Conservation (phyloP, 2,113 vertebrate species). For the Columba janthina region DNA sequence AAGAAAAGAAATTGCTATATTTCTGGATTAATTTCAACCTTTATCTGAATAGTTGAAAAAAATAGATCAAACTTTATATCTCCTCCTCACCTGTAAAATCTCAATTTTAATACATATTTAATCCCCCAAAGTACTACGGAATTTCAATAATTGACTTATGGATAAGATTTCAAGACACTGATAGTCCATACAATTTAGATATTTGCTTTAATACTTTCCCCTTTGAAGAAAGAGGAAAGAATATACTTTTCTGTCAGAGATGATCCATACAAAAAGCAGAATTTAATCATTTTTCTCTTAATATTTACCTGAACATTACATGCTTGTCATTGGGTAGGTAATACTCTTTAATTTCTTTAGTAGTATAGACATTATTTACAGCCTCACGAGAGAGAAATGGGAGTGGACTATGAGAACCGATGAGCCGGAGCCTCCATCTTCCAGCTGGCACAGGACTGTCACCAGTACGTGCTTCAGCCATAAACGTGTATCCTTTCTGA, state of each 20-base stretch:
- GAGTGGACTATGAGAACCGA: constrained; percentile 76
- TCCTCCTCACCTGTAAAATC: neutral
- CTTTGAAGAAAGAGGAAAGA: neutral
- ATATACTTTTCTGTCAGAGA: neutral
- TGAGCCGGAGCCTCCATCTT: constrained; percentile 85
- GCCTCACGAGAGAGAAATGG: constrained; percentile 71
- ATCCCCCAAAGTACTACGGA: neutral
- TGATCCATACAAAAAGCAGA: neutral
- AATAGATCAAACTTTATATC: neutral
- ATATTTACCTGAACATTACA: constrained; percentile 85
- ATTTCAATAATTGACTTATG: neutral
- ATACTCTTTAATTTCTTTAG: constrained; percentile 84
- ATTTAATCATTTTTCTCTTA: neutral
- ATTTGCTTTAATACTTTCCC: neutral
- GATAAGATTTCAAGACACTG: neutral
- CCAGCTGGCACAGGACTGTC: constrained; percentile 61
- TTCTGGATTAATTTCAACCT: neutral
- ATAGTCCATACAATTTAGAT: neutral
- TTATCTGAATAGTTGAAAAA: neutral
- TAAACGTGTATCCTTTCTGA: constrained; percentile 90
- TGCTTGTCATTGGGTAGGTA: constrained; percentile 86
- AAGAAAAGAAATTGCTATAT: neutral
- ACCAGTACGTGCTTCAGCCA: constrained; percentile 80
- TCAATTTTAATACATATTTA: neutral
- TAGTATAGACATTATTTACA: constrained; percentile 73